These are phyloP conservation scores for Callospermophilus lateralis DNA, from an alignment of 2,113 vertebrate species.

Conservation along the genomic window DNA sequence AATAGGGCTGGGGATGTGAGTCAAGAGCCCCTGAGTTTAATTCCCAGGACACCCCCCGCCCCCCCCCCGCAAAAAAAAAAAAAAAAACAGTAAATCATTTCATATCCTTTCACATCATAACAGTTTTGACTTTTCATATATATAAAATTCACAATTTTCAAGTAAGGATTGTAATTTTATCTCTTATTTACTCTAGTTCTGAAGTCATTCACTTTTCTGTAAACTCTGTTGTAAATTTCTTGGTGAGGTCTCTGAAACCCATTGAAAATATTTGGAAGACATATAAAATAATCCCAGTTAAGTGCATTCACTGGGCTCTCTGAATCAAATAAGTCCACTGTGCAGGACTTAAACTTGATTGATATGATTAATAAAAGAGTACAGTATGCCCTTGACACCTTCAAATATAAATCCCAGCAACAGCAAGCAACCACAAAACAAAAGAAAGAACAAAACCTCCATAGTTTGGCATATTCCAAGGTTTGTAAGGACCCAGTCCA, in stretches of 20 bases:
- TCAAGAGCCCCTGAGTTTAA: no score
- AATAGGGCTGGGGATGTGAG: no score
- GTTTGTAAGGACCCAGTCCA: background rate
- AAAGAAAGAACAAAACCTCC: background rate
- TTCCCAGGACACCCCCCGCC: no score
- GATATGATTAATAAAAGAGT: background rate
- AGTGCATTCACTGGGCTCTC: background rate
- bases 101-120: background rate
- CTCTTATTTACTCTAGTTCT: background rate
- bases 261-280: background rate
- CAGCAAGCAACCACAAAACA: background rate
- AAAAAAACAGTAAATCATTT: background rate
- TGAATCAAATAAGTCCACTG: background rate
- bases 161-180: background rate
- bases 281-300: background rate
- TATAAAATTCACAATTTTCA: background rate
- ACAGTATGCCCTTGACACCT: background rate
- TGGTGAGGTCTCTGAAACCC: background rate
- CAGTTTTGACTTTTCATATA: background rate
- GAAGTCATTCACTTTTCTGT: background rate
- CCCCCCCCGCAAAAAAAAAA: no score
- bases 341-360: background rate
- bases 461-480: background rate
- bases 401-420: background rate
- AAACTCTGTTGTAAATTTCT: conserved; percentile 30